A percentile compares a stretch with the other conserved stretches of the same genome.
These are phyloP conservation scores for Dendronephthya gigantea DNA, from an alignment of 64 coral and sea anemone species.

Conservation along the genomic window DNA sequence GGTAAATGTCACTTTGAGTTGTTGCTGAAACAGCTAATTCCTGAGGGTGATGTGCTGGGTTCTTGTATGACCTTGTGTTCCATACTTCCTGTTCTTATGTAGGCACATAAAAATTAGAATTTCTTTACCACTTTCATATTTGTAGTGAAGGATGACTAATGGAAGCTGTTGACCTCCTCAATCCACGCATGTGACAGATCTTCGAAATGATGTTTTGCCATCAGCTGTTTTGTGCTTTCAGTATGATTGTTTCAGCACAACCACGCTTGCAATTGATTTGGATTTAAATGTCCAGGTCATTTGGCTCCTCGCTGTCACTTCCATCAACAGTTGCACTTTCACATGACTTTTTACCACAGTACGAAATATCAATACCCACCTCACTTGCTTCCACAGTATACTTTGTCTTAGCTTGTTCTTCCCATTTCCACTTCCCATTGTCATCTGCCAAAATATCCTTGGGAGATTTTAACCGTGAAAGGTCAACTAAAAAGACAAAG, in stretches of 20 bases:
- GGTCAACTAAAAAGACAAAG: background rate
- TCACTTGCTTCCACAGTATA: background rate
- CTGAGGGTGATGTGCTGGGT: background rate
- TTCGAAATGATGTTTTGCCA: background rate
- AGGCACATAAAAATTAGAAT: background rate
- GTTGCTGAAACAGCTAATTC: background rate
- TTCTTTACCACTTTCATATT: background rate
- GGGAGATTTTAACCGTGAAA: background rate
- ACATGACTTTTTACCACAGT: background rate
- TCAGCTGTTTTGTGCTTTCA: background rate
- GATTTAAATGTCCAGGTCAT: no score
- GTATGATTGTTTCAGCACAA: background rate
- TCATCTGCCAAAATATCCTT: conserved; percentile 1
- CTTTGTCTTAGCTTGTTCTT: background rate
- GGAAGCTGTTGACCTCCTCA: background rate
- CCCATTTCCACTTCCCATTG: conserved; percentile 1
- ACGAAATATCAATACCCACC: background rate
- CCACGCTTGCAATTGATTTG: no score
- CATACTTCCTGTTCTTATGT: conserved; percentile 11
- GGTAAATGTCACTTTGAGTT: background rate
- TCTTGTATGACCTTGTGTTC: background rate
- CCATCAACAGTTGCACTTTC: background rate
- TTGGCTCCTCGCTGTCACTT: no score
- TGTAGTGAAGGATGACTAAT: background rate
- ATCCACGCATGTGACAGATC: background rate